phyloP scores from a whole-genome alignment of 2,797 vertebrate genomes.

The Pangasius djambal region DNA sequence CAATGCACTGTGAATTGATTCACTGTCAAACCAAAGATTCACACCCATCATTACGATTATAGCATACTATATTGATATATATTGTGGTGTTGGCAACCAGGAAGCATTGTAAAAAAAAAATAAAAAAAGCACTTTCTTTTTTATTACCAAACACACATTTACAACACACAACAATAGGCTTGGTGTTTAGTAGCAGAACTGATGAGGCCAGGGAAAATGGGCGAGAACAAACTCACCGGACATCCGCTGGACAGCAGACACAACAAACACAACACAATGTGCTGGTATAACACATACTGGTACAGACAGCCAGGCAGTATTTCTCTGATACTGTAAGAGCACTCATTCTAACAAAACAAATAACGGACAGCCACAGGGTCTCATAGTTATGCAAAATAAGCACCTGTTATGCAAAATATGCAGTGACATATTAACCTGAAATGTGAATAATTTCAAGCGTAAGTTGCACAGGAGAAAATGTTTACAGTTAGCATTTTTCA shows the following conservation, averaged over 20 bases:
- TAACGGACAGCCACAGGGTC: background rate
- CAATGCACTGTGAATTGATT: background rate
- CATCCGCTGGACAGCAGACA: background rate
- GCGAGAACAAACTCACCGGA: background rate
- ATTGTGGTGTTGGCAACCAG: background rate
- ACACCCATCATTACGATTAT: background rate
- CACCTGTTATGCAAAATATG: background rate
- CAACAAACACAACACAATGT: background rate
- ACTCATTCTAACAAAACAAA: background rate
- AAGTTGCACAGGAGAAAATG: too few relatives aligned
- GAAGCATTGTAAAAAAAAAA: background rate
- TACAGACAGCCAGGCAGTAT: background rate
- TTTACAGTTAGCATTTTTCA: background rate
- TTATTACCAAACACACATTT: background rate
- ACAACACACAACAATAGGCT: background rate
- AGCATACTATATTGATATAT: background rate
- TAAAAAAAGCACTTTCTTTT: background rate
- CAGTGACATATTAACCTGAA: background rate
- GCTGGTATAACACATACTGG: too few relatives aligned
- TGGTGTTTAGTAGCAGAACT: constrained; percentile 5
- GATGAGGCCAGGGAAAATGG: background rate
- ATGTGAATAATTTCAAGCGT: background rate
- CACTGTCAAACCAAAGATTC: background rate
- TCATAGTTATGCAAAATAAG: background rate
- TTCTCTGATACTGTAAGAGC: background rate